These are phyloP conservation scores for Serrognathus titanus DNA, from an alignment of 2,888 invertebrate genomes.

Conservation along the genomic window DNA sequence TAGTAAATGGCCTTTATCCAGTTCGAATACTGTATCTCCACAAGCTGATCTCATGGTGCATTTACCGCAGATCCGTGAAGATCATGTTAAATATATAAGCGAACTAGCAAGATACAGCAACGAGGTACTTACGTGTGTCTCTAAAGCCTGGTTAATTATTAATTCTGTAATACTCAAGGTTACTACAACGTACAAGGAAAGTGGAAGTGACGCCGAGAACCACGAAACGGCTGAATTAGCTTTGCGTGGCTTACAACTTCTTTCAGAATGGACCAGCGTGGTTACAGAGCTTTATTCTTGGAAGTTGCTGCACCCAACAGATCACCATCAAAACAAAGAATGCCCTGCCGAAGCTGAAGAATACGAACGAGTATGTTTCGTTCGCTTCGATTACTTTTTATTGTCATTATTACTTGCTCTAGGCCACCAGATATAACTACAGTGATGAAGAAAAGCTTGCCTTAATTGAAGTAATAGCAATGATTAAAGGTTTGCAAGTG, in stretches of 20 bases:
- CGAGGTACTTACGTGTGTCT: conserved; percentile 54
- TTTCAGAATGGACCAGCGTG: conserved; percentile 96
- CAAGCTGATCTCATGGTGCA: conserved; percentile 95
- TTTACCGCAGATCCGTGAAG: conserved; percentile 89
- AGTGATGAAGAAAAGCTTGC: conserved; percentile 96
- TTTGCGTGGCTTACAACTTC: conserved; percentile 84
- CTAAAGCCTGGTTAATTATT: not conserved
- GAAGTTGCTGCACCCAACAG: conserved; percentile 97
- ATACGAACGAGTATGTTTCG: conserved; percentile 72
- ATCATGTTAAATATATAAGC: conserved; percentile 95
- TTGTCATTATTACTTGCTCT: conserved; percentile 26
- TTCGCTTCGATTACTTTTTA: not conserved
- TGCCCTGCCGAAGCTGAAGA: conserved; percentile 97
- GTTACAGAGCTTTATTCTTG: conserved; percentile 96
- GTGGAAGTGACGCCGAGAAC: conserved; percentile 88
- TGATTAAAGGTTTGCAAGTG: conserved; percentile 98
- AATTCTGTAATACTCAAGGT: conserved; percentile 52
- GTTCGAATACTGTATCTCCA: conserved; percentile 77
- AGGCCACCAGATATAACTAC: conserved; percentile 97
- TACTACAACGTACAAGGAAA: conserved; percentile 91
- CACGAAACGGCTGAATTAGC: conserved; percentile 87
- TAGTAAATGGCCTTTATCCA: conserved; percentile 86
- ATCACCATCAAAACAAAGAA: conserved; percentile 90
- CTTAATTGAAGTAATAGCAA: conserved; percentile 95
- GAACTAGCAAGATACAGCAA: conserved; percentile 90